Percentiles rank a stretch among this genome's conserved stretches.
These are phyloP conservation scores for Parnassius mnemosyne DNA, from an alignment of 2,888 invertebrate genomes.

Conservation along the genomic window DNA sequence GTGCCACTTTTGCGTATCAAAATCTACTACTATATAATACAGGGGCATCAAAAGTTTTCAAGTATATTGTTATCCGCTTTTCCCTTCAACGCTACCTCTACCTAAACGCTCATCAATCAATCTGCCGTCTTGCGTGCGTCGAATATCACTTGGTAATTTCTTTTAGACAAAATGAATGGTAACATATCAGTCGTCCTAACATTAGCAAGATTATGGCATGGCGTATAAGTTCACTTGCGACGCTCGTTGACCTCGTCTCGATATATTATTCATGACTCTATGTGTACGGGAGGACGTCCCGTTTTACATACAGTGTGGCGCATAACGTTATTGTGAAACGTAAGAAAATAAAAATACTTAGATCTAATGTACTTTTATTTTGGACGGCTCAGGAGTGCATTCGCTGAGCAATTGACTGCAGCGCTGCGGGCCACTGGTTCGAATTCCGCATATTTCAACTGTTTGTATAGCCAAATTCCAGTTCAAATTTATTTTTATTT, in stretches of 20 bases:
- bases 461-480: too few species aligned
- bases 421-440: too few species aligned
- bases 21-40: too few species aligned
- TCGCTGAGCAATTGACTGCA: neutral
- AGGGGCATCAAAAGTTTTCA: too few species aligned
- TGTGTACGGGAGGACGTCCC: slow-evolving; percentile 7
- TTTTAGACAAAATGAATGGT: slow-evolving; percentile 11
- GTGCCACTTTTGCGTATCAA: too few species aligned
- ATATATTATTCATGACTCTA: slow-evolving; percentile 28
- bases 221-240: slow-evolving; percentile 35
- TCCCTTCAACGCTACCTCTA: slow-evolving; percentile 1
- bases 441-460: too few species aligned
- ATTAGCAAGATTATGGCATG: slow-evolving; percentile 34
- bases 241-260: slow-evolving; percentile 30
- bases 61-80: neutral
- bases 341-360: too few species aligned
- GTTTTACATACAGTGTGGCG: slow-evolving; percentile 2
- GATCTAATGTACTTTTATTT: neutral
- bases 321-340: slow-evolving; percentile 1
- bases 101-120: neutral
- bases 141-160: slow-evolving; percentile 29
- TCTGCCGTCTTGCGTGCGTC: slow-evolving; percentile 7
- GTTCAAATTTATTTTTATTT: too few species aligned
- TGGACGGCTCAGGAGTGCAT: too few species aligned
- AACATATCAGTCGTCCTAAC: slow-evolving; percentile 26